Conservation (phyloP, 2,113 vertebrate genomes). For the Brachypteracias leptosomus region DNA sequence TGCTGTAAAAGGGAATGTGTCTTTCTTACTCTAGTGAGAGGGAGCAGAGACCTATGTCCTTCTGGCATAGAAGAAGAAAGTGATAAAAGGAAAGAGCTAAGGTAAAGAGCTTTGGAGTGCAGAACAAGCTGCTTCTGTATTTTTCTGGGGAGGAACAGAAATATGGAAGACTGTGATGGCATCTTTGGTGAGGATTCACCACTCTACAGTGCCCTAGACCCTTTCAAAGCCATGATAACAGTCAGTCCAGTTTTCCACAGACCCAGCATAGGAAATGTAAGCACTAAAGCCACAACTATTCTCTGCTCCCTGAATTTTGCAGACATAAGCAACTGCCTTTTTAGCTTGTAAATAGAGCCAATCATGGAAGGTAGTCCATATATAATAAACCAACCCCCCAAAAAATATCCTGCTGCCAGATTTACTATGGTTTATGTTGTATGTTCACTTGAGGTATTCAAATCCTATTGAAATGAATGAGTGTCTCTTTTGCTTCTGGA, state of each 20-base stretch:
- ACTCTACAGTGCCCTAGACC: not conserved
- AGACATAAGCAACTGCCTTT: not conserved
- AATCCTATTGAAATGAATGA: not conserved
- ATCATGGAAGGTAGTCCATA: not conserved
- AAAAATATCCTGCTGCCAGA: not conserved
- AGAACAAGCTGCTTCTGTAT: not conserved
- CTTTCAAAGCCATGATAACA: not conserved
- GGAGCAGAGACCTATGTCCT: not conserved
- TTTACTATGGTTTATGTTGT: not conserved
- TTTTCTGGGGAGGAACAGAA: not conserved
- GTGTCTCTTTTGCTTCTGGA: not conserved
- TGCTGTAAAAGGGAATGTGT: not conserved
- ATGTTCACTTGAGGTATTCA: not conserved
- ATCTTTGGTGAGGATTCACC: not conserved
- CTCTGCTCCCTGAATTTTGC: not conserved
- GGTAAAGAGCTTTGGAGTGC: not conserved
- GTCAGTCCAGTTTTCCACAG: not conserved
- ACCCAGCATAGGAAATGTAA: not conserved
- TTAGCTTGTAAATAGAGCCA: not conserved
- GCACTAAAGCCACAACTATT: not conserved
- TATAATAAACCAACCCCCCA: not conserved
- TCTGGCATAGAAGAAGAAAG: not conserved
- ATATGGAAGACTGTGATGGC: not conserved
- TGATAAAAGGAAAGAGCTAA: not conserved
- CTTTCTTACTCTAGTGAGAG: not conserved